phyloP scores from a whole-genome alignment of 2,113 vertebrate species.

The Scolopax mira region DNA sequence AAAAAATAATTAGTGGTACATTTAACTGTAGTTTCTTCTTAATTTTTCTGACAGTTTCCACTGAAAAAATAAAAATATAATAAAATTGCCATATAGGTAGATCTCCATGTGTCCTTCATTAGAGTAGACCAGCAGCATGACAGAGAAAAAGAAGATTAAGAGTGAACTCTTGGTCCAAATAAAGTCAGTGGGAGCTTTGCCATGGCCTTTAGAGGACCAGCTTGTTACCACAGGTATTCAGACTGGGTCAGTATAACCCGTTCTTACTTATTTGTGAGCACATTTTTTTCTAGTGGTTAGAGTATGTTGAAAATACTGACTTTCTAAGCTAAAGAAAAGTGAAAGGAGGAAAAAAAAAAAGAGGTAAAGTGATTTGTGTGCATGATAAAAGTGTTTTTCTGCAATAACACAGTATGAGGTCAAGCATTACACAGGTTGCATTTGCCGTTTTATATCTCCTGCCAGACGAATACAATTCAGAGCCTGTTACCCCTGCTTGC shows the following conservation, averaged over 20 bases:
- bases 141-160: not conserved
- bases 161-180: not conserved
- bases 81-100: not conserved
- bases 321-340: not conserved
- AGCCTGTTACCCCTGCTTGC: slow-evolving; percentile 54
- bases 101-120: not conserved
- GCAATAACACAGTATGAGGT: slow-evolving; percentile 42
- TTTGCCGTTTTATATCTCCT: slow-evolving; percentile 61
- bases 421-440: slow-evolving; percentile 42
- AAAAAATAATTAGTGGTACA: not conserved
- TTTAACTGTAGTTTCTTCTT: not conserved
- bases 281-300: not conserved
- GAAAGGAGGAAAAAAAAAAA: not conserved
- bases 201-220: not conserved
- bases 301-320: slow-evolving; percentile 10
- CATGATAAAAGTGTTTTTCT: slow-evolving; percentile 58
- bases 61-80: not conserved
- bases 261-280: not conserved
- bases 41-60: not conserved
- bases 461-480: slow-evolving; percentile 62
- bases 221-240: not conserved
- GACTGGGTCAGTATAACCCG: not conserved
- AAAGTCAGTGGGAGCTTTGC: not conserved
- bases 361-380: not conserved
- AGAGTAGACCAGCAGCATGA: not conserved